Base-by-base conservation (phyloP, 2,113 vertebrate species). In the Lamprotornis superbus region DNA sequence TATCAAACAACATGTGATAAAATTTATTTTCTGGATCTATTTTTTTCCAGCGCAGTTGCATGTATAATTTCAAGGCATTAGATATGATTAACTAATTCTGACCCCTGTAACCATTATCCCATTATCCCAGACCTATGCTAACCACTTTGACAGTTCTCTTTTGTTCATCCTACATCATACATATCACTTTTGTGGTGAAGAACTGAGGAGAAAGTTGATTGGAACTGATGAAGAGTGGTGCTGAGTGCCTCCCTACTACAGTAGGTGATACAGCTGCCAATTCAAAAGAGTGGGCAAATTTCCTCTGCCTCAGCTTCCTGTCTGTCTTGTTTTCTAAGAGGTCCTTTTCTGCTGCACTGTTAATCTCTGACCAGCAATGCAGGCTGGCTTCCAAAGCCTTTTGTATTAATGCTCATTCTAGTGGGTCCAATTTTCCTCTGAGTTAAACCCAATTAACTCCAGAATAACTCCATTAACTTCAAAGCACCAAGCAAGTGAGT, bases 391-490 rank as follows among this genome's bases (percentile, higher is more conserved):
- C 74, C 70, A 82, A 91, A 90, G 40, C 56, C 76, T 89, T 83
- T 92, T 81, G 57, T 84, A 47, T 70, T 85, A 61, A 7, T 0
- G 0, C 42, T 91, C 17, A 1, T 94, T 86, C 78, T 85, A 86
- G 78, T 74, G 63, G 59, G 87, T 55, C 67, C 60, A 77, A 33
- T 88, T 90, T 95, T 93, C 59, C 35, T 86, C 84, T 60, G 71
- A 90, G 75, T 90, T 95, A 86, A 91, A 88, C 87, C 59, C 52
- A 90, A 30, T 95, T 95, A 90, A 93, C 87, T 96, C 68, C 63
- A 91, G 87, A 91, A 77, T 85, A 94, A 86, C 71, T 77, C 91
- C 30, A 86, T 88, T 93, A 83, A 67, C 59, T 90, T 95, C 90
- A 94, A 83, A 91, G 63, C 68, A 74, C 56, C 5, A 3, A 61